phyloP scores from a whole-genome alignment of 35 echinoderm and acorn worm species.

The Hemicentrotus pulcherrimus region DNA sequence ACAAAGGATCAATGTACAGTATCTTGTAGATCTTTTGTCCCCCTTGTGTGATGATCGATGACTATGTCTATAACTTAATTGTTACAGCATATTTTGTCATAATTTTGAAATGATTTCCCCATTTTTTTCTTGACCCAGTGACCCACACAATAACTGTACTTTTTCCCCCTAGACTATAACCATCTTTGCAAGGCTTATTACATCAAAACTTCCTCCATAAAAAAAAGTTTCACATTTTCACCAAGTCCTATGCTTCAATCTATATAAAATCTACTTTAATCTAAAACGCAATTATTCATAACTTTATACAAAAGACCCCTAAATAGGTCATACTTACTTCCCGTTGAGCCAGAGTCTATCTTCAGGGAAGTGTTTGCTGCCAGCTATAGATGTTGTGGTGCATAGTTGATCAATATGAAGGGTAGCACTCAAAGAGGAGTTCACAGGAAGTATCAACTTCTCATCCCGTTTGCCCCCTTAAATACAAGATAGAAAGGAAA shows the following conservation, averaged over 20 bases:
- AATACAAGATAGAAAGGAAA: constrained; percentile 51
- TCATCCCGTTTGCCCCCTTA: constrained; percentile 97
- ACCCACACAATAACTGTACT: not conserved
- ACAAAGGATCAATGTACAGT: not conserved
- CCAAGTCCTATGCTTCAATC: too few relatives aligned
- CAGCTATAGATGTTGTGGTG: constrained; percentile 84
- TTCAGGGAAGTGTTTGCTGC: constrained; percentile 69
- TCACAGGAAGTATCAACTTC: constrained; percentile 87
- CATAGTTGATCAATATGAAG: constrained; percentile 88
- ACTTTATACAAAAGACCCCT: not conserved
- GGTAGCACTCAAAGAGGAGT: constrained; percentile 87
- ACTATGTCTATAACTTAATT: not conserved
- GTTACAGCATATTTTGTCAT: not conserved
- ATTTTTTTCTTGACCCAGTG: too few relatives aligned
- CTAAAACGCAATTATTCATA: not conserved
- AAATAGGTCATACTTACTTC: constrained; percentile 58
- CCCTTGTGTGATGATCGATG: too few relatives aligned
- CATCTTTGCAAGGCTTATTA: too few relatives aligned
- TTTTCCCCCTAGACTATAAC: too few relatives aligned
- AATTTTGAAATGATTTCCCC: not conserved
- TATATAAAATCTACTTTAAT: too few relatives aligned
- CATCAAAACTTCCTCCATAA: too few relatives aligned
- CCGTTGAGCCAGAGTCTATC: constrained; percentile 98
- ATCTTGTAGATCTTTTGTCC: not conserved
- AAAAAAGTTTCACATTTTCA: too few relatives aligned